Evolutionary conservation across 2,113 vertebrate genomes (phyloP), one percentile per base, ranked within the genome.

Genomic region (Rynchops niger): DNA sequence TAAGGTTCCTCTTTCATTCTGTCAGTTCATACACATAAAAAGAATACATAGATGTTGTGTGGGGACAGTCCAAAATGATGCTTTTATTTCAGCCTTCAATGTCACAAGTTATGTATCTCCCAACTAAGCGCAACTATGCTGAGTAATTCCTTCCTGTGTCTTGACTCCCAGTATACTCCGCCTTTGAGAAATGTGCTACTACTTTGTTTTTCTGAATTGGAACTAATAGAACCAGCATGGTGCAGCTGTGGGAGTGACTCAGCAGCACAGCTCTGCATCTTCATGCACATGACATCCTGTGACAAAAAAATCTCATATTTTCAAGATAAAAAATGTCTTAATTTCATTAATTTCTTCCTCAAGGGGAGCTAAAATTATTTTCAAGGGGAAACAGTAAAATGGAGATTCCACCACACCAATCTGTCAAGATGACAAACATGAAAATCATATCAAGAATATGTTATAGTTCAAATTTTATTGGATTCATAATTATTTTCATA

Each of bases 171-270:
- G 5, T 52, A 38, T 55, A 43, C 25, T 78, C 15, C 83, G 36
- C 40, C 19, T 76, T 55, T 74, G 61, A 74, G 43, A 78, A 92
- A 79, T 56, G 29, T 88, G 26, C n/a, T 67, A 36, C 49, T 66
- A 63, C 34, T 86, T 86, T 3, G 0, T 52, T 94, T 95, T 94
- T 76, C 65, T 95, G 65, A 79, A 56, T 82, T 72, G 56, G 23
- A 84, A 40, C 56, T 84, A 88, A 79, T 82, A 83, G 74, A 92
- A 86, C 32, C 2, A 30, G 62, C 5, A 11, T 5, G 4, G 47
- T 84, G 69, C 94, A 95, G 94, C 96, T 96, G 94, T 93, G 58
- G 61, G 66, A 72, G 70, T 96, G 95, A 97, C 58, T 93, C 95
- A 97, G 89, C 72, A 76, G 61, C 74, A 82, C 27, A 56, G 34